Evolutionary conservation across 2,797 vertebrate species (phyloP).

Genomic region (Lacerta bilineata): DNA sequence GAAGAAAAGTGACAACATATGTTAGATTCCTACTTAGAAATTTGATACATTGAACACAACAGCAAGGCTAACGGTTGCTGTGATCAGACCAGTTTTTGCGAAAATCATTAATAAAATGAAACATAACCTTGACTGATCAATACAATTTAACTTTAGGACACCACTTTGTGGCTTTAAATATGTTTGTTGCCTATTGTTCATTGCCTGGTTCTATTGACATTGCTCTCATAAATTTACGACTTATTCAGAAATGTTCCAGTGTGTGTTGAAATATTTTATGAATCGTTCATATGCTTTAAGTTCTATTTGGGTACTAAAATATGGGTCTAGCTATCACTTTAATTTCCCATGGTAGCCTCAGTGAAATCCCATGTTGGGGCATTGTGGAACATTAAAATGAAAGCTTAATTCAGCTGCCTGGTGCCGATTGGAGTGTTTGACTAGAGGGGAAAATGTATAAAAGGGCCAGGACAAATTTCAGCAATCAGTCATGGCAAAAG

Average conservation of each 20-base stretch:
- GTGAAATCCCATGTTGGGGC: neutral
- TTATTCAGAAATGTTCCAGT: neutral
- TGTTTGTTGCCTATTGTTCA: neutral
- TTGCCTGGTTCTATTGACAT: neutral
- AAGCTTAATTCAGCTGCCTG: neutral
- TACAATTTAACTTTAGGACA: neutral
- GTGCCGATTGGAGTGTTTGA: neutral
- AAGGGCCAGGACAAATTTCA: too few species aligned
- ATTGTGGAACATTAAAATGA: neutral
- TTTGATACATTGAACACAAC: conserved; percentile 17
- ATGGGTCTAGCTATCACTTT: neutral
- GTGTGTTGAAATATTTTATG: neutral
- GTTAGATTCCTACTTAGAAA: conserved; percentile 9
- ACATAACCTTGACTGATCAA: neutral
- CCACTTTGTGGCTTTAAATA: neutral
- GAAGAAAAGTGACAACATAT: conserved; percentile 23
- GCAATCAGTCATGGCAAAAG: too few species aligned
- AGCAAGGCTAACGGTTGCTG: neutral
- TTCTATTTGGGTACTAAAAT: too few species aligned
- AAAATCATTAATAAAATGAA: neutral
- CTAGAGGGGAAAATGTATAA: too few species aligned
- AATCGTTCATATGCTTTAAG: neutral
- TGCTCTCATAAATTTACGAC: neutral
- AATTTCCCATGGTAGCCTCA: too few species aligned
- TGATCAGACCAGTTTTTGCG: neutral